phyloP scores from a whole-genome alignment of 37 sponge, comb jelly and placozoan species.

The Geodia barretti region DNA sequence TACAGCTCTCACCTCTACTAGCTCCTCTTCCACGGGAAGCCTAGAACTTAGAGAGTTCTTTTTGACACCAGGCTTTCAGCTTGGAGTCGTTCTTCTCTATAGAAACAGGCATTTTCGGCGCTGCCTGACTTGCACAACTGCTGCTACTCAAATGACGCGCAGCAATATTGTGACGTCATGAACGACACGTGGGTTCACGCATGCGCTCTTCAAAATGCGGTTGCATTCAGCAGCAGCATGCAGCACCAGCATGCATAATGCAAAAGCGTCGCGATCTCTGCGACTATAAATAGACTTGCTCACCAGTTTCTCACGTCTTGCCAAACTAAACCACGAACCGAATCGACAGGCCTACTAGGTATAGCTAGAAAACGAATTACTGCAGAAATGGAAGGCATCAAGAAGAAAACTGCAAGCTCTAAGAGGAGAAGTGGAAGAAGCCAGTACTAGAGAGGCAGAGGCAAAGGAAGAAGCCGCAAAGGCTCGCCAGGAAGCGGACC shows the following conservation, averaged over 20 bases:
- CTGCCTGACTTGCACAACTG: neutral
- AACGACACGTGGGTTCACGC: neutral
- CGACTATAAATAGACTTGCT: no score
- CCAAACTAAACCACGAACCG: no score
- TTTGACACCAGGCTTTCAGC: constrained; percentile 38
- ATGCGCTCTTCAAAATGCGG: no score
- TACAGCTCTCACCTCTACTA: constrained; percentile 19
- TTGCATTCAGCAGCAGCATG: no score
- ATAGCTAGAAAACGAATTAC: no score
- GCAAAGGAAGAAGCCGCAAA: constrained; percentile 18
- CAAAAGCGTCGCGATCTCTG: no score
- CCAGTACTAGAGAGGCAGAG: constrained; percentile 1
- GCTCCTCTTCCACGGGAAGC: neutral
- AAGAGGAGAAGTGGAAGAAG: constrained; percentile 26
- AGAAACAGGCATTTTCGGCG: neutral
- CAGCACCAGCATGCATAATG: no score
- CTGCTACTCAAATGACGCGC: neutral
- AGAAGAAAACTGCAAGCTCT: constrained; percentile 52
- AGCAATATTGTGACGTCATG: neutral
- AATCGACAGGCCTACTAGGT: no score
- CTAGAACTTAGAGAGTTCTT: constrained; percentile 37
- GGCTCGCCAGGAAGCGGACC: constrained; percentile 21
- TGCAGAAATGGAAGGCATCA: constrained; percentile 53
- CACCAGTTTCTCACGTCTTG: no score
- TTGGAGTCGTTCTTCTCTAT: neutral